phyloP scores from a whole-genome alignment of 1,140 invertebrate species.

The Bombus difficillimus region DNA sequence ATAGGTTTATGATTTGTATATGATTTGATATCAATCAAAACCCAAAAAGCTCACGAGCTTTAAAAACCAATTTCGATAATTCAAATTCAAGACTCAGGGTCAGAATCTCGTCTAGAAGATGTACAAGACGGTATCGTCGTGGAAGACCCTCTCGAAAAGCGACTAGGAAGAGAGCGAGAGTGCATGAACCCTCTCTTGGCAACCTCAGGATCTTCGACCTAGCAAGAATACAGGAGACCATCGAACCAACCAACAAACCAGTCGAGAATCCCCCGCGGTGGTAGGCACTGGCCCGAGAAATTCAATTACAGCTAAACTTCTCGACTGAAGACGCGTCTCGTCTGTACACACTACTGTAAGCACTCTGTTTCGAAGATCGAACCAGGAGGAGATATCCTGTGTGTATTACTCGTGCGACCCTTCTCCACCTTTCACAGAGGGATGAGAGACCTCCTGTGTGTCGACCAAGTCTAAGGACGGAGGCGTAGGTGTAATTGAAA shows the following conservation, averaged over 20 bases:
- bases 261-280: conserved; percentile 74
- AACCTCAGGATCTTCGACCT: conserved; percentile 57
- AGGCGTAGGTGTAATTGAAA: conserved; percentile 41
- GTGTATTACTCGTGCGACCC: conserved; percentile 38
- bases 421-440: conserved; percentile 11
- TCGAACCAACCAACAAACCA: conserved; percentile 59
- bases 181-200: conserved; percentile 56
- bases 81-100: background rate
- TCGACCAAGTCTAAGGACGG: background rate
- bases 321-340: conserved; percentile 74
- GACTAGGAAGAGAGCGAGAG: conserved; percentile 38
- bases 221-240: conserved; percentile 45
- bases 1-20: background rate
- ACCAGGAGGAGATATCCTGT: conserved; percentile 68
- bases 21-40: background rate
- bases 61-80: background rate
- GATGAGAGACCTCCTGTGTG: background rate
- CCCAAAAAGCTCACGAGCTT: background rate
- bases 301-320: conserved; percentile 82
- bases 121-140: conserved; percentile 35
- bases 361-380: conserved; percentile 78
- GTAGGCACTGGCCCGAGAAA: conserved; percentile 81
- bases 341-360: conserved; percentile 75
- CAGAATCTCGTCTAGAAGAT: background rate
- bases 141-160: conserved; percentile 31